Percentiles rank a stretch among this genome's conserved stretches.
Evolutionary conservation across 1,140 invertebrate species (phyloP).

Genomic region (Leptopilina clavipes): DNA sequence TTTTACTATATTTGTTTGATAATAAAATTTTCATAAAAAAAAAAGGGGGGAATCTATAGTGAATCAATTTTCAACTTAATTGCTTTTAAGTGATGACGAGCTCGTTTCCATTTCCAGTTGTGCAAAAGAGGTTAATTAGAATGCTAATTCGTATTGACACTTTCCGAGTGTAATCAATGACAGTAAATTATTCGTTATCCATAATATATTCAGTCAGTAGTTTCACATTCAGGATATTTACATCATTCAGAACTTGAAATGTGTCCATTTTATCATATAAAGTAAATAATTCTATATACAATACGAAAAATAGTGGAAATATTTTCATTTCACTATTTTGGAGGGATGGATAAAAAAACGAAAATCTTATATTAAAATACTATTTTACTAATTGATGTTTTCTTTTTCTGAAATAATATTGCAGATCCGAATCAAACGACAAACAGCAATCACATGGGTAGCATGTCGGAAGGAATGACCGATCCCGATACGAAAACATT

Average conservation of each 20-base stretch:
- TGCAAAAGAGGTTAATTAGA: constrained; percentile 30
- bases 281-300: neutral
- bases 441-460: constrained; percentile 72
- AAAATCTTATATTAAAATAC: too few relatives aligned
- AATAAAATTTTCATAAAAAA: neutral
- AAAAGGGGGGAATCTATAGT: constrained; percentile 13
- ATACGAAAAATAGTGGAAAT: too few relatives aligned
- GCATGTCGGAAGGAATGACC: constrained; percentile 70
- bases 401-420: constrained; percentile 54
- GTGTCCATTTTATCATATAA: neutral
- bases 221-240: constrained; percentile 18
- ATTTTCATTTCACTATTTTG: too few relatives aligned
- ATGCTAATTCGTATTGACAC: constrained; percentile 23
- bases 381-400: too few relatives aligned
- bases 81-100: constrained; percentile 20
- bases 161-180: constrained; percentile 6
- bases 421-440: constrained; percentile 71
- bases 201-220: neutral
- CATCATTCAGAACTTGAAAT: neutral
- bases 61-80: constrained; percentile 3
- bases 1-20: neutral
- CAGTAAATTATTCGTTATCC: constrained; percentile 22
- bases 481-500: constrained; percentile 80
- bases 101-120: constrained; percentile 23
- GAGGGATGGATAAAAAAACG: too few relatives aligned